Evolutionary conservation across 2,797 vertebrate genomes (phyloP).

Genomic region (Morelia viridis): DNA sequence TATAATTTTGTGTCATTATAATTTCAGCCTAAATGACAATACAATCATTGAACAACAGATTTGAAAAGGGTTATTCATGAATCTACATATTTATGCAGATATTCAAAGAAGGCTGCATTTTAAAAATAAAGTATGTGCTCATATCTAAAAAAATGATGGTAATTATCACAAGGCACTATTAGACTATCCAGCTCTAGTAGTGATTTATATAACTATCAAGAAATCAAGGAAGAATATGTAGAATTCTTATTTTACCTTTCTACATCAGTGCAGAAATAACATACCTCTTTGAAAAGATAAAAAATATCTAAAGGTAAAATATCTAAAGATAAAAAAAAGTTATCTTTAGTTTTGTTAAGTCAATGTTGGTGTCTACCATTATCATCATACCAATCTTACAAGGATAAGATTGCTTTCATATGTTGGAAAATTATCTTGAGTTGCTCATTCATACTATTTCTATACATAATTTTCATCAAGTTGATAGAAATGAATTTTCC

Average conservation of each 20-base stretch:
- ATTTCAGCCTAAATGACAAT: slow-evolving; percentile 1
- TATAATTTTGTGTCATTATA: slow-evolving; percentile 17
- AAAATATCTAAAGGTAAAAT: neutral
- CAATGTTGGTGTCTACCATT: neutral
- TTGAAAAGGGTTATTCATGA: neutral
- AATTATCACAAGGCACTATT: neutral
- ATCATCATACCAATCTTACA: neutral
- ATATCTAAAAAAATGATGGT: neutral
- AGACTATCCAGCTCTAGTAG: neutral
- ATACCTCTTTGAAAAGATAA: neutral
- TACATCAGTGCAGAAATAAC: neutral
- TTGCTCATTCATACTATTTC: neutral
- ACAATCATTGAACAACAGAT: neutral
- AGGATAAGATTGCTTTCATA: neutral
- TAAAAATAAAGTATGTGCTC: neutral
- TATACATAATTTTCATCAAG: neutral
- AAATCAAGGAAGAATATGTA: neutral
- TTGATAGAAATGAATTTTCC: neutral
- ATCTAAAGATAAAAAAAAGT: neutral
- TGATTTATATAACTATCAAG: neutral
- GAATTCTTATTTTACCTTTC: neutral
- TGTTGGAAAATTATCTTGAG: neutral
- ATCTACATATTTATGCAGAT: neutral
- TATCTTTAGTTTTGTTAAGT: neutral
- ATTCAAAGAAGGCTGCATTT: neutral